Percentiles rank a stretch among this genome's conserved stretches.
These are phyloP conservation scores for Apeira syringaria DNA, from an alignment of 2,888 invertebrate species.

Conservation along the genomic window DNA sequence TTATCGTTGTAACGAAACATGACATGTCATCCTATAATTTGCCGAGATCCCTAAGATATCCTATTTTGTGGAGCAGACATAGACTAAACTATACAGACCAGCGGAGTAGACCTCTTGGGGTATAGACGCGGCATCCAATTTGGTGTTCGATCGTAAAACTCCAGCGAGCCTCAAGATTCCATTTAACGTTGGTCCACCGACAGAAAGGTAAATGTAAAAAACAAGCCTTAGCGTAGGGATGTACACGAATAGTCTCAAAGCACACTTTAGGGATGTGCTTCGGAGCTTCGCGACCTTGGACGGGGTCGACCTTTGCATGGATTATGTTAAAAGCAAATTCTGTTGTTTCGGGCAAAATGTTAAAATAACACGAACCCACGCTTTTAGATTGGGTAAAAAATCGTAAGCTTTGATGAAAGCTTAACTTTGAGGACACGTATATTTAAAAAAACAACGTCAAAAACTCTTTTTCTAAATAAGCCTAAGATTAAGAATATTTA, in stretches of 20 bases:
- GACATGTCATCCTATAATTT: slow-evolving; percentile 38
- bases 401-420: slow-evolving; percentile 16
- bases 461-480: neutral
- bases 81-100: slow-evolving; percentile 26
- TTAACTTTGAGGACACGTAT: slow-evolving; percentile 7
- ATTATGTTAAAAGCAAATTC: slow-evolving; percentile 25
- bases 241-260: slow-evolving; percentile 32
- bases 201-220: slow-evolving; percentile 35
- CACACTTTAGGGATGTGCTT: slow-evolving; percentile 31
- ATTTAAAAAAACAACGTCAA: slow-evolving; percentile 6
- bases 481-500: no score
- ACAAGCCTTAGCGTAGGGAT: slow-evolving; percentile 29
- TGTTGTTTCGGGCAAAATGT: slow-evolving; percentile 22
- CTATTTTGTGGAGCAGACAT: slow-evolving; percentile 28
- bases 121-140: slow-evolving; percentile 30
- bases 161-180: slow-evolving; percentile 27
- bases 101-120: slow-evolving; percentile 25
- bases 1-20: slow-evolving; percentile 35
- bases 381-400: slow-evolving; percentile 15
- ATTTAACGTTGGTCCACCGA: slow-evolving; percentile 34
- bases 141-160: slow-evolving; percentile 31
- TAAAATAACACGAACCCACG: slow-evolving; percentile 12
- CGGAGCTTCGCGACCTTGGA: slow-evolving; percentile 26
- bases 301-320: slow-evolving; percentile 23
- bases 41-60: slow-evolving; percentile 32